Percentiles rank a stretch among this genome's conserved stretches.
Evolutionary conservation across 2,113 vertebrate species (phyloP).

Genomic region (Ancistrus triradiatus): DNA sequence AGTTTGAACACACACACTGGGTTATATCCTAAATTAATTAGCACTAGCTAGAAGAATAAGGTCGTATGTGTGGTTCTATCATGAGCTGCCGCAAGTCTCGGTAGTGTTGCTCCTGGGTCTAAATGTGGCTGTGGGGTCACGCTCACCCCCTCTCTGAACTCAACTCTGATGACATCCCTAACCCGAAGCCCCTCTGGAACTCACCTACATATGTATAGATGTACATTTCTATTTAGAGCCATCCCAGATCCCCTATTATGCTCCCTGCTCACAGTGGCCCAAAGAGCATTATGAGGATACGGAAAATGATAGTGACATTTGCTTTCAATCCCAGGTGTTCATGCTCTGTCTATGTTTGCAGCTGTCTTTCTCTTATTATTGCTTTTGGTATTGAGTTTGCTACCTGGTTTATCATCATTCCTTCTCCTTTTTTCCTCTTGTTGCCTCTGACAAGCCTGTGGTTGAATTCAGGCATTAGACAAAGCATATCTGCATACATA

Average conservation of each 20-base stretch:
- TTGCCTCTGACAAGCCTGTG: background rate
- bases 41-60: conserved; percentile 13
- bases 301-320: conserved; percentile 46
- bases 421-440: background rate
- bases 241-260: conserved; percentile 10
- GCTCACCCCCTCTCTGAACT: background rate
- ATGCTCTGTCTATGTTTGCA: background rate
- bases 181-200: conserved; percentile 12
- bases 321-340: conserved; percentile 27
- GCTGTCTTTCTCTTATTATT: too few species aligned
- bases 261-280: conserved; percentile 10
- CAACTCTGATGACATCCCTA: conserved; percentile 16
- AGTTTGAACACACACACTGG: background rate
- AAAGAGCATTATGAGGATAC: conserved; percentile 31
- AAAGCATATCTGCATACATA: too few species aligned
- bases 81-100: background rate
- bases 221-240: conserved; percentile 36
- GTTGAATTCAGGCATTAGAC: too few species aligned
- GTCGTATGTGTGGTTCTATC: conserved; percentile 4
- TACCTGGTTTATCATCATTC: background rate
- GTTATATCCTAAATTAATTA: conserved; percentile 24
- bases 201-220: conserved; percentile 49
- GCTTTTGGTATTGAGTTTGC: background rate
- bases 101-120: conserved; percentile 16
- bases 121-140: conserved; percentile 28